phyloP scores from a whole-genome alignment of 2,113 vertebrate species.

The Pangasianodon hypophthalmus region DNA sequence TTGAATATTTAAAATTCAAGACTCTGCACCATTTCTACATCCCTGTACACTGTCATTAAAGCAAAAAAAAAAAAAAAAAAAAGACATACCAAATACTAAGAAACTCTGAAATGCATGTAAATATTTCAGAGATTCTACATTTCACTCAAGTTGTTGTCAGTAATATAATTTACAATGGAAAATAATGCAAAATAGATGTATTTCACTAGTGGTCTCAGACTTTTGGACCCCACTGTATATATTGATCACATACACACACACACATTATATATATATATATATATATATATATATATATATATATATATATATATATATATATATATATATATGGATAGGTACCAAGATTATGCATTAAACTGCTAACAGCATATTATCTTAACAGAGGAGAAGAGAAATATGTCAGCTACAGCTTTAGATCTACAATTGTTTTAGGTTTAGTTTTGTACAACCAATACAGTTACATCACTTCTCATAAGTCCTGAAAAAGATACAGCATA shows the following conservation, averaged over 20 bases:
- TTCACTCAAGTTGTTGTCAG: background rate
- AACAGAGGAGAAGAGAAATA: background rate
- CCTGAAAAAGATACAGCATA: background rate
- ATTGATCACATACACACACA: background rate
- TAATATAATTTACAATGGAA: no score
- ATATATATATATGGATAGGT: background rate
- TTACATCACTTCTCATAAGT: background rate
- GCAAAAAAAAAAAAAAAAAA: no score
- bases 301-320: no score
- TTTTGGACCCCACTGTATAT: background rate
- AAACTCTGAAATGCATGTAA: no score
- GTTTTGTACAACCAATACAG: background rate
- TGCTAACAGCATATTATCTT: background rate
- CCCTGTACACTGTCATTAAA: no score
- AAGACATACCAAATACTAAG: no score
- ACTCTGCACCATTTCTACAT: no score
- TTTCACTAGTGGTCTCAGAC: background rate
- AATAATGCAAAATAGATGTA: background rate
- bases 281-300: no score
- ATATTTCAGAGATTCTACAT: background rate
- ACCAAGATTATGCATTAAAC: background rate
- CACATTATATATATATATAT: no score
- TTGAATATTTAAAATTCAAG: no score
- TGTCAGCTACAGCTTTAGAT: background rate
- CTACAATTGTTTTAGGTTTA: background rate